Conservation (phyloP, 2,797 vertebrate species). For the Sebastes glaucus region DNA sequence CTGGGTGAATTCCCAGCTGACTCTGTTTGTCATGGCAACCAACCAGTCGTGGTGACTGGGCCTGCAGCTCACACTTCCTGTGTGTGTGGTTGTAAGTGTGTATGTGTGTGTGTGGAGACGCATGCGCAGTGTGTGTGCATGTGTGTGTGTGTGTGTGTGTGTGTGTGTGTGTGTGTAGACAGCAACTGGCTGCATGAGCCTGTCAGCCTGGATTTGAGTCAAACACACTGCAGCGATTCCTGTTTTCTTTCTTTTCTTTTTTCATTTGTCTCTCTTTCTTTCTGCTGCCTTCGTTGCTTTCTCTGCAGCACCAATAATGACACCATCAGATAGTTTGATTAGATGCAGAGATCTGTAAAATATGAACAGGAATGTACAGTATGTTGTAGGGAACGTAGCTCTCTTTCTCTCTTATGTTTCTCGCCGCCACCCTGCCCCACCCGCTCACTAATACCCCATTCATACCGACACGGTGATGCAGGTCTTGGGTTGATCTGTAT, state of each 20-base stretch:
- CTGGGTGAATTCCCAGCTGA: constrained; percentile 87
- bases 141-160: constrained; percentile 54
- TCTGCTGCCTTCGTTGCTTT: neutral
- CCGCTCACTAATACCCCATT: neutral
- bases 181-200: constrained; percentile 78
- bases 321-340: neutral
- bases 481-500: neutral
- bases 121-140: constrained; percentile 21
- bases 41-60: constrained; percentile 81
- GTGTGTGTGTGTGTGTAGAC: constrained; percentile 59
- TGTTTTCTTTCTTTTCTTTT: constrained; percentile 28
- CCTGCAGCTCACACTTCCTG: constrained; percentile 82
- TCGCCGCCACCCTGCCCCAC: neutral
- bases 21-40: constrained; percentile 87
- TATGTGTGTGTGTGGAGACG: constrained; percentile 38
- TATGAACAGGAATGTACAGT: neutral
- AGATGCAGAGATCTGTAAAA: neutral
- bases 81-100: constrained; percentile 64
- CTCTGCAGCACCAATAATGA: neutral
- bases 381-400: neutral
- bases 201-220: constrained; percentile 84
- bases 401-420: neutral
- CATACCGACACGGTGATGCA: neutral
- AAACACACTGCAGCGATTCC: constrained; percentile 79
- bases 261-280: neutral